Evolutionary conservation across 2,888 invertebrate genomes (phyloP).

Genomic region (Syrphus vitripennis): DNA sequence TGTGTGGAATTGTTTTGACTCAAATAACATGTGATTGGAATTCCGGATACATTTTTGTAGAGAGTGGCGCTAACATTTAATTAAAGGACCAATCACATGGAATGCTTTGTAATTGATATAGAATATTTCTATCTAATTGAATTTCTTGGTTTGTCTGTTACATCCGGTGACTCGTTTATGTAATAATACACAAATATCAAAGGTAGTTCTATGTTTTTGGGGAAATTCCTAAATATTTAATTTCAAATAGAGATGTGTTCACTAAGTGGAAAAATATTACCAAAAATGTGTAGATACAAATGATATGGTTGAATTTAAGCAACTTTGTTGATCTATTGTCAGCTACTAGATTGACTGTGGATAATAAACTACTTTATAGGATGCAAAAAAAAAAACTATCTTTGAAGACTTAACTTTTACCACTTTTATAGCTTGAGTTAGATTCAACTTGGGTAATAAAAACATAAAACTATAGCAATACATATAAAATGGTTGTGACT

Average conservation of each 20-base stretch:
- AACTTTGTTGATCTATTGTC: too few relatives aligned
- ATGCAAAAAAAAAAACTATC: too few relatives aligned
- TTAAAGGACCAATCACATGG: background rate
- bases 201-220: background rate
- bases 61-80: background rate
- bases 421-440: too few relatives aligned
- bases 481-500: background rate
- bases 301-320: background rate
- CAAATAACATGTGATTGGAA: background rate
- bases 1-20: background rate
- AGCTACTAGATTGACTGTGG: too few relatives aligned
- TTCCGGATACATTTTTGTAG: background rate
- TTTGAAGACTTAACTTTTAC: too few relatives aligned
- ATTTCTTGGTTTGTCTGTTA: background rate
- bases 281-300: background rate
- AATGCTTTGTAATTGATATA: background rate
- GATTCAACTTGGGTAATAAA: too few relatives aligned
- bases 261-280: background rate
- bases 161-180: background rate
- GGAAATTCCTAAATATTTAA: background rate
- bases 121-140: background rate
- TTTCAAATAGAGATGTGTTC: background rate
- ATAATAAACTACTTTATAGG: too few relatives aligned
- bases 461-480: too few relatives aligned
- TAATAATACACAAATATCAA: background rate